phyloP scores from a whole-genome alignment of 2,113 vertebrate genomes.

The Emydura subglobosa region DNA sequence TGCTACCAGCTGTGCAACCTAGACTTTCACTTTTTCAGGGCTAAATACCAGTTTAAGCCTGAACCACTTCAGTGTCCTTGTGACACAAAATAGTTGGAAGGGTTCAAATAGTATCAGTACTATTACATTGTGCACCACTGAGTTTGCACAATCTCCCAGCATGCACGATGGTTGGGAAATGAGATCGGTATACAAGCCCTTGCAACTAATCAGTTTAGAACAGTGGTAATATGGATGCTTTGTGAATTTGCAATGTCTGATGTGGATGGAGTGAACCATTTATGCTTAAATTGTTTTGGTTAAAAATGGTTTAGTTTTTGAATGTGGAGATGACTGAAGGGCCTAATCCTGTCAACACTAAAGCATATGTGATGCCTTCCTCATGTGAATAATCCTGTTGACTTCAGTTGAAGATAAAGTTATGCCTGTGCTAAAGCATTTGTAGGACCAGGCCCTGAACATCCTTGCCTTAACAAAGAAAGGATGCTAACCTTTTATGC shows the following conservation, averaged over 20 bases:
- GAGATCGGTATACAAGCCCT: background rate
- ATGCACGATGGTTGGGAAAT: background rate
- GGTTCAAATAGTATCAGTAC: background rate
- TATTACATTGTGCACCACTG: background rate
- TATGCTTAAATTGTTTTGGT: background rate
- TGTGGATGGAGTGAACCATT: background rate
- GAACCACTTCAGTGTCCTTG: background rate
- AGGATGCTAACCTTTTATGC: fast-evolving
- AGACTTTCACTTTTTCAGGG: background rate
- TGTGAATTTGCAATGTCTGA: background rate
- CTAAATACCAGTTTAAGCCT: background rate
- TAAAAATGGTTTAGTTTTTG: background rate
- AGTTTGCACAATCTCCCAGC: background rate
- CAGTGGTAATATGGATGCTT: background rate
- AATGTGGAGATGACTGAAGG: background rate
- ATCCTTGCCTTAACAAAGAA: background rate
- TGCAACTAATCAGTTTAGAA: background rate
- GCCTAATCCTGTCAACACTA: background rate
- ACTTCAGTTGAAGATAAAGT: background rate
- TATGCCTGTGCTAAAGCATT: background rate
- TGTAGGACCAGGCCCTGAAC: background rate
- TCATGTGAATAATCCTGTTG: background rate
- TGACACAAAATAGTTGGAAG: background rate
- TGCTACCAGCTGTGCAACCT: background rate
- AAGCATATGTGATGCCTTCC: background rate